phyloP scores from a whole-genome alignment of 2,888 invertebrate species.

The Acleris sparsana region DNA sequence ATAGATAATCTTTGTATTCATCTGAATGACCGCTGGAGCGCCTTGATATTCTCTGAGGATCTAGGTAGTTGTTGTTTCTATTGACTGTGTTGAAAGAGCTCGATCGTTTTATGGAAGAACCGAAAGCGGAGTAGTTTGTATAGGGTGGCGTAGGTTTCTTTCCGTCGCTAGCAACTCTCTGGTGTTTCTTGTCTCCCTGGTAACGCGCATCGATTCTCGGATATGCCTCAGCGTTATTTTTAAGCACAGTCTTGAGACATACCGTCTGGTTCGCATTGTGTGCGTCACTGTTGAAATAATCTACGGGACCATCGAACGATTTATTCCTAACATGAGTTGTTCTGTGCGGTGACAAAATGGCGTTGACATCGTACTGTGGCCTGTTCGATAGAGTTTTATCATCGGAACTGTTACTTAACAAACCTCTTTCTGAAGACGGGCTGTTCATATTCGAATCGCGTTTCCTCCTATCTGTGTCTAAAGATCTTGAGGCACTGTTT shows the following conservation, averaged over 20 bases:
- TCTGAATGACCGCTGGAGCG: slow-evolving; percentile 69
- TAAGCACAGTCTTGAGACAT: slow-evolving; percentile 71
- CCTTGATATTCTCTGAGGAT: slow-evolving; percentile 56
- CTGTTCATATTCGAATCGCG: slow-evolving; percentile 76
- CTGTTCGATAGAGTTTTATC: slow-evolving; percentile 75
- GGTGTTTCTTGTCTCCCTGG: slow-evolving; percentile 69
- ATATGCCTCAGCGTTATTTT: slow-evolving; percentile 69
- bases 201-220: slow-evolving; percentile 75
- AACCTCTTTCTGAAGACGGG: slow-evolving; percentile 65
- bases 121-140: slow-evolving; percentile 56
- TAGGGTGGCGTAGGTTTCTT: slow-evolving; percentile 49
- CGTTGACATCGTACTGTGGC: slow-evolving; percentile 67
- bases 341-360: slow-evolving; percentile 71
- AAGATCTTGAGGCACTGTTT: slow-evolving; percentile 68
- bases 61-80: slow-evolving; percentile 72
- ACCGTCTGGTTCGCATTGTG: slow-evolving; percentile 66
- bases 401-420: slow-evolving; percentile 74
- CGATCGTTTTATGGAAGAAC: slow-evolving; percentile 84
- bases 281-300: slow-evolving; percentile 67
- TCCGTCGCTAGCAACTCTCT: slow-evolving; percentile 61
- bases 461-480: slow-evolving; percentile 64
- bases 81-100: slow-evolving; percentile 86
- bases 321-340: slow-evolving; percentile 82
- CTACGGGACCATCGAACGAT: slow-evolving; percentile 76
- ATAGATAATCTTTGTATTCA: slow-evolving; percentile 63